Evolutionary conservation across 2,888 invertebrate genomes (phyloP), one percentile per base, ranked within the genome.

Genomic region (Aspidiotus rigidus): DNA sequence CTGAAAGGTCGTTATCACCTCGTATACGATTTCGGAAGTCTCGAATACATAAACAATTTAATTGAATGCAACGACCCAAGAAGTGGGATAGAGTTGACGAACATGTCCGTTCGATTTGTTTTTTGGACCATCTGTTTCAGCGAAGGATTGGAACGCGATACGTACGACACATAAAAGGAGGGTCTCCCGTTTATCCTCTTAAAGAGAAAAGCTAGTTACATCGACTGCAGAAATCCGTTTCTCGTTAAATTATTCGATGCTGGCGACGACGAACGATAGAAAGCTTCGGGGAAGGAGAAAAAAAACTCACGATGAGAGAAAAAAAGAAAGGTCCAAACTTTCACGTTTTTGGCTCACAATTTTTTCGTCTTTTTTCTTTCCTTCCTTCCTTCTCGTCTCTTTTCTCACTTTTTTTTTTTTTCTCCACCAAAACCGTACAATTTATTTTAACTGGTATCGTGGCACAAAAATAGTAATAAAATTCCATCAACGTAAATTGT

Each of bases 81-180:
- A 28, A 28, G 28, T 28, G 28, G 28, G 28, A 28, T 28, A 28
- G 28, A 1, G 28, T 28, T 28, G 28, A 28, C 28, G 28, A 28
- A 28, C 28, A 28, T 28, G 28, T 28, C 28, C 28, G 28, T 28
- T 28, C 28, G 28, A 28, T 28, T 28, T 28, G 28, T 28, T 5
- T 28, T 28, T 28, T 28, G 28, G 28, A 28, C 28, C 28, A 28
- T 28, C 28, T 28, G 28, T 28, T 28, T 28, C 28, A 28, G 28
- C 28, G 28, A 28, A 28, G 28, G 28, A 28, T 28, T 28, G 2
- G 28, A 28, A 28, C 28, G 28, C 28, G 49, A 49, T 49, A 49
- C n/a, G 49, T 49, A 49, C 49, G n/a, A 49, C 49, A 49, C n/a
- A 49, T n/a, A 49, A 49, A 49, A 49, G 49, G 49, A 49, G 49